phyloP scores from a whole-genome alignment of 2,888 invertebrate species.

The Diachrysia chrysitis region DNA sequence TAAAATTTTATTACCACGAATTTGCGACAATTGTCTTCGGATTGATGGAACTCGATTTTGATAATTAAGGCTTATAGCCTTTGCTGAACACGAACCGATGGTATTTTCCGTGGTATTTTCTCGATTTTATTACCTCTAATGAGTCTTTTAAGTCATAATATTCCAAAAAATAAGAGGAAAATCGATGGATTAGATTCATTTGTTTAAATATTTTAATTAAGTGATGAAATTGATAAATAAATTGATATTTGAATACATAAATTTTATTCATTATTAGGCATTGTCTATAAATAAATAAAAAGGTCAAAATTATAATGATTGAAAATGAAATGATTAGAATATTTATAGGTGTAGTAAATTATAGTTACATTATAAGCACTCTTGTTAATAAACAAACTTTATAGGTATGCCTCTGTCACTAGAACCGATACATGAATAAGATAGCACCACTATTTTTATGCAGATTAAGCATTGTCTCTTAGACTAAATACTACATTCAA shows the following conservation, averaged over 20 bases:
- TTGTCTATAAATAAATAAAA: too few species aligned
- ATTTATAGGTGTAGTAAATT: too few species aligned
- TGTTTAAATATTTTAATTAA: slow-evolving; percentile 32
- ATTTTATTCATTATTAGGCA: too few species aligned
- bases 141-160: slow-evolving; percentile 59
- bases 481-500: slow-evolving; percentile 13
- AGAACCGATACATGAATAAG: background rate
- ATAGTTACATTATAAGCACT: too few species aligned
- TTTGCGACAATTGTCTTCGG: slow-evolving; percentile 76
- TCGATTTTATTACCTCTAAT: slow-evolving; percentile 71
- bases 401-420: background rate
- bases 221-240: background rate
- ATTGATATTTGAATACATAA: too few species aligned
- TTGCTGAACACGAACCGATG: slow-evolving; percentile 58
- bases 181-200: slow-evolving; percentile 38
- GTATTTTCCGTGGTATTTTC: slow-evolving; percentile 68
- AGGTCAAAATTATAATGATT: too few species aligned
- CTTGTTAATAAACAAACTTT: too few species aligned
- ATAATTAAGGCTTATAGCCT: slow-evolving; percentile 67
- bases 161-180: slow-evolving; percentile 33
- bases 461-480: background rate
- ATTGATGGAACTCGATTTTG: slow-evolving; percentile 67
- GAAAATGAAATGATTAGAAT: too few species aligned
- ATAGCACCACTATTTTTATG: background rate
- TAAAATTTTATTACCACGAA: slow-evolving; percentile 84